Evolutionary conservation across 1,140 invertebrate genomes (phyloP).

Genomic region (Gerris buenoi): DNA sequence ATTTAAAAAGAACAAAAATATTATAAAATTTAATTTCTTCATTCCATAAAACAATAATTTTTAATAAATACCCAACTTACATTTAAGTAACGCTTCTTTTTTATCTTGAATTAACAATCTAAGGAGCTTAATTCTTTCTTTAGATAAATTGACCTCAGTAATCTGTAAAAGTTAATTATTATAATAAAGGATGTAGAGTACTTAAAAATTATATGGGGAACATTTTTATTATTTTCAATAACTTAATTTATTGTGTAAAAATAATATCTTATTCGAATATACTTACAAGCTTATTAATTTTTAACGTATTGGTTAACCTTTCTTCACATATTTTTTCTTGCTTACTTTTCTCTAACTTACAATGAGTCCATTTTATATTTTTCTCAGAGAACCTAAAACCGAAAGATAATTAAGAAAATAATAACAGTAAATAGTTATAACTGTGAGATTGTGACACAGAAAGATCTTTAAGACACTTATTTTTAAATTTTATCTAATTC

Average conservation of each 20-base stretch:
- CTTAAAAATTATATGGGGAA: too few relatives aligned
- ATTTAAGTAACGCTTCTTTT: slow-evolving; percentile 38
- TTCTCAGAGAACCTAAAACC: slow-evolving; percentile 29
- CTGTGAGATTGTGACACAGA: slow-evolving; percentile 16
- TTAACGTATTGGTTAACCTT: slow-evolving; percentile 6
- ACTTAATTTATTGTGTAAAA: too few relatives aligned
- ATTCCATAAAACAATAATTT: too few relatives aligned
- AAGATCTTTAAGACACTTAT: background rate
- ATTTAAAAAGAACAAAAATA: too few relatives aligned
- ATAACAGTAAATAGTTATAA: too few relatives aligned
- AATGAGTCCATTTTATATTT: slow-evolving; percentile 11
- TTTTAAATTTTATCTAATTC: too few relatives aligned
- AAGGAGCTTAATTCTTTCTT: slow-evolving; percentile 44
- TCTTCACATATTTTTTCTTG: slow-evolving; percentile 14
- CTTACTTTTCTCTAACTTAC: slow-evolving; percentile 15
- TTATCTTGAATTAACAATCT: slow-evolving; percentile 45
- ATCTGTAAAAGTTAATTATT: background rate
- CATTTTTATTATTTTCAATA: too few relatives aligned
- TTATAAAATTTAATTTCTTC: too few relatives aligned
- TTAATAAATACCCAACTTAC: too few relatives aligned
- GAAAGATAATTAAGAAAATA: slow-evolving; percentile 17
- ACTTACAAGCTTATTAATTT: slow-evolving; percentile 15
- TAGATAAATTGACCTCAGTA: slow-evolving; percentile 41
- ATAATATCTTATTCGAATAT: too few relatives aligned
- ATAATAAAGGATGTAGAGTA: too few relatives aligned